phyloP scores from a whole-genome alignment of 2,888 invertebrate genomes.

The Lasioglossum marginatum region DNA sequence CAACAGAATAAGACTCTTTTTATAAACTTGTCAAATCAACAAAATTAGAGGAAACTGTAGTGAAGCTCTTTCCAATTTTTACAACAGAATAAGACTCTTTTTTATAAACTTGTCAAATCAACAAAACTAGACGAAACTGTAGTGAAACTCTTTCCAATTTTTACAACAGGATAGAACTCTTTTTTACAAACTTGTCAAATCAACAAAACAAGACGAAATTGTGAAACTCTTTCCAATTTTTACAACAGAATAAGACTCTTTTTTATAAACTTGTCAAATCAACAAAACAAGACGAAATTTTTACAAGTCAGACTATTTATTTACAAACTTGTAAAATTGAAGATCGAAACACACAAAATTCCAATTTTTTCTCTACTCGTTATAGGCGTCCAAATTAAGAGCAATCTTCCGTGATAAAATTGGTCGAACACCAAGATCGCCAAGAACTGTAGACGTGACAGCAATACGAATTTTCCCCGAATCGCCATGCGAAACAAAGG shows the following conservation, averaged over 20 bases:
- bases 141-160: no score
- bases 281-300: background rate
- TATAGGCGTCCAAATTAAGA: background rate
- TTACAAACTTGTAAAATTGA: background rate
- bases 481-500: background rate
- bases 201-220: no score
- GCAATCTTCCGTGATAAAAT: background rate
- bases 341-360: background rate
- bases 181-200: no score
- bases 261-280: no score
- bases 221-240: no score
- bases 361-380: background rate
- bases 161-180: no score
- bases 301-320: background rate
- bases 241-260: no score
- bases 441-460: constrained; percentile 24
- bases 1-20: background rate
- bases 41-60: no score
- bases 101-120: no score
- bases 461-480: background rate
- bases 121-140: no score
- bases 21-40: background rate
- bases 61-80: no score
- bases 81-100: no score
- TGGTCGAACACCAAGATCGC: constrained; percentile 38